Base-by-base conservation (phyloP, 2,113 vertebrate genomes). In the Aspiorhynchus laticeps region DNA sequence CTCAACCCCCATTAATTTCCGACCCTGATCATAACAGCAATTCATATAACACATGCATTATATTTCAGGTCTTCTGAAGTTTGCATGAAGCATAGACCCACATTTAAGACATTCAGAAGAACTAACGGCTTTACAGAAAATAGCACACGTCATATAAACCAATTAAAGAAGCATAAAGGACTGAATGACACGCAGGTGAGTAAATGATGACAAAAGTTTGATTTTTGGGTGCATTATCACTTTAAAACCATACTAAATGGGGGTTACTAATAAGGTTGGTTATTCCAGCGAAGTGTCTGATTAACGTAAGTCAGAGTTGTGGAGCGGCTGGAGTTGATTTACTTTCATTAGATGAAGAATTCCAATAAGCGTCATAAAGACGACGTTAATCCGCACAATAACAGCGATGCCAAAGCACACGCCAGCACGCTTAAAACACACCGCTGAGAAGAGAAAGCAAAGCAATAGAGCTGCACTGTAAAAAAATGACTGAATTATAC, bases 341-440 rank as follows among this genome's bases (percentile, higher is more conserved):
- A 53, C 67, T 86, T 90, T 90, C 88, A 91, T 93, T 93, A 90
- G 87, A 74, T 48, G 36, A 77, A 90, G 80, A 81, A 86, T 85
- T 88, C 85, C 82, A 85, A 83, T 73, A 88, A 90, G 76, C 86
- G 9, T 88, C 84, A 89, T 85, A 88, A 91, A 87, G 85, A 90
- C 88, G 85, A 51, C 69, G 89, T 63, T 91, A 91, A 90, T 90
- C 63, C 90, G 71, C 79, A 87, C 63, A 71, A 80, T 36, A 89
- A 80, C 73, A 73, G 76, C 78, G n/a, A 31, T 92, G 90, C 81
- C 91, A 91, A 91, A 87, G 88, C 90, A 83, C 80, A 78, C 76
- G 85, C 89, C 85, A 91, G 91, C 85, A 43, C 89, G 85, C 89
- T 78, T 83, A 78, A 87, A 67, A 7, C 65, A 38, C 69, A 75